phyloP scores from a whole-genome alignment of 2,888 invertebrate species.

The Strigamia transsilvanica region DNA sequence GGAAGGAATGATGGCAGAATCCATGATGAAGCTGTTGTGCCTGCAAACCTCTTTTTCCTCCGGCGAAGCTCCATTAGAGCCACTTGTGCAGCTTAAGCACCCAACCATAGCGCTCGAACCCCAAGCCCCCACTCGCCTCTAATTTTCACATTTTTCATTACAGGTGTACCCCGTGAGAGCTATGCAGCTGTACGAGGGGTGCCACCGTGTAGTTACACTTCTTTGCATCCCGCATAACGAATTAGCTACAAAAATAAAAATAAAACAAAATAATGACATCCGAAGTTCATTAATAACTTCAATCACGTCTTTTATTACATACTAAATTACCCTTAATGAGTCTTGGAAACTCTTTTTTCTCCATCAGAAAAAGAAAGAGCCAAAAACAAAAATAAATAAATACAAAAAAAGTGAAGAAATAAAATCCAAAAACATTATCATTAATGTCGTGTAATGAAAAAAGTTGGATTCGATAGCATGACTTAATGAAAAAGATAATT shows the following conservation, averaged over 20 bases:
- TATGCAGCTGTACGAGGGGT: conserved; percentile 6
- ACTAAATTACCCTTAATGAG: neutral
- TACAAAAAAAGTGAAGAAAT: neutral
- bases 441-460: neutral
- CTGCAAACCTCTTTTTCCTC: conserved; percentile 33
- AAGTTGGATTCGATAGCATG: neutral
- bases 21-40: conserved; percentile 44
- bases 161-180: conserved; percentile 42
- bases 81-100: conserved; percentile 44
- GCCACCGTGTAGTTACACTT: neutral
- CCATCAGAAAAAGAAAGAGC: neutral
- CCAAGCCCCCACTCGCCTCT: conserved; percentile 25
- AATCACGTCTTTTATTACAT: neutral
- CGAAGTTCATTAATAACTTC: conserved; percentile 6
- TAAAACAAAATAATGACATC: neutral
- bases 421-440: neutral
- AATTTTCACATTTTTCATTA: conserved; percentile 42
- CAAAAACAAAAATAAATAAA: neutral
- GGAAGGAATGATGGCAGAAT: conserved; percentile 33
- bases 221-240: conserved; percentile 3
- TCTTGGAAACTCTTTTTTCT: neutral
- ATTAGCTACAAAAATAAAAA: neutral
- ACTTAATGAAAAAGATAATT: neutral
- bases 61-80: conserved; percentile 32
- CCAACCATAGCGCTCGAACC: conserved; percentile 44